Base-by-base conservation (phyloP, 2,797 vertebrate genomes). In the Anolis apletophallus region DNA sequence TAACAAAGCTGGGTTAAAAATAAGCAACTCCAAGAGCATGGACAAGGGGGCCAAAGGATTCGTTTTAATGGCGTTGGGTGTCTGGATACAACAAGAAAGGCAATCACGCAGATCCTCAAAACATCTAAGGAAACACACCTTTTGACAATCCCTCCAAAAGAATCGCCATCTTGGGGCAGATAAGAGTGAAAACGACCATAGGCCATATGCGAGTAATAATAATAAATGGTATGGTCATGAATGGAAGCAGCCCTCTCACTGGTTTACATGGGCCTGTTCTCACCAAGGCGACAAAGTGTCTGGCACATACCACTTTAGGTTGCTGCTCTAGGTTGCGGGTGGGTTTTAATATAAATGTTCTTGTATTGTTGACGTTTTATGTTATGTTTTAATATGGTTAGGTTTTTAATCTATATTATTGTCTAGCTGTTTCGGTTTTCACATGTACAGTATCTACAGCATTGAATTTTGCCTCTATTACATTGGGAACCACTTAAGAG, bases 61-160 rank as follows among this genome's bases (percentile, higher is more conserved):
- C 40, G 50, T 55, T 82, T 87, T 87, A 87, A 87, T 82, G 16
- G 23, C 12, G 14, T 64, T 59, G 3, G 23, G 76, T 29, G 12
- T 89, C 88, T 68, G 74, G 75, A 57, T 77, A 90, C 54, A 73
- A 87, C 86, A 91, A 26, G 77, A 40, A 85, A 81, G 50, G 55
- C 46, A 73, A 78, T 52, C 88, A 55, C 52, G 46, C 16, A 81
- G 83, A 76, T 76, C 0, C 0, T 85, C 78, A 83, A 6, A 34
- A 32, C 32, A 6, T 90, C 83, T 55, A 90, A 84, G 87, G 75
- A 59, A 64, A 26, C 46, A 85, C 86, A 82, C 87, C 87, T 72
- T 34, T 34, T 34, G 12, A 36, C 59, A 54, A 0, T 69, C 54
- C 76, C 57, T 91, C 87, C 81, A 85, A 78, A 84, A 90, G 3